Base-by-base conservation (phyloP, 2,797 vertebrate genomes). In the Capromys pilorides region DNA sequence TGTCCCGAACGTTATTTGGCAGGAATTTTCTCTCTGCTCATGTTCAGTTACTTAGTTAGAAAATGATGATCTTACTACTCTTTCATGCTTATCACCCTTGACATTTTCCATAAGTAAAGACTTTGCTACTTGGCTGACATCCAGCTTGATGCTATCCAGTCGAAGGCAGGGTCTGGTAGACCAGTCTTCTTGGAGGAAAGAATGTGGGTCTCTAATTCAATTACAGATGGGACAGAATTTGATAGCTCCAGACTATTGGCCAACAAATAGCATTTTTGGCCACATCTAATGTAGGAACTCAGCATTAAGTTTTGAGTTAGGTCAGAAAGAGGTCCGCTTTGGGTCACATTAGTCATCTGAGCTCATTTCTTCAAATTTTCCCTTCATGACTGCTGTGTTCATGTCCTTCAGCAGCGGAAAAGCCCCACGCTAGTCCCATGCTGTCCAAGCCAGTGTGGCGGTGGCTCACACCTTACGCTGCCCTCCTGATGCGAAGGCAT, bases 101-200 rank as follows among this genome's bases (percentile, higher is more conserved):
- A 96, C 82, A 94, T 97, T 96, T 93, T 95, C 79, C 92, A 79
- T 59, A 82, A 97, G 94, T 57, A 93, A 62, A 85, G 94, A 95
- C 54, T 93, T 94, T 71, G 18, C 73, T 94, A 62, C 75, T 36
- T 90, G 86, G 75, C 61, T 88, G 51, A 51, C 95, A 59, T 85
- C 62, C 57, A 89, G 49, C 87, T 93, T 95, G 80, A 83, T 82
- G 85, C 64, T 93, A 84, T 91, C 73, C 64, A 54, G 24, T 94
- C 94, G 94, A 94, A 96, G 94, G 82, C 69, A 83, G 49, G 80
- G 41, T 93, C 71, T 88, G 61, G 39, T 61, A 79, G 10, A 81
- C 41, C 78, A 86, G 6, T 86, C 69, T 69, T 57, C 45, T 82
- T 54, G 62, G 61, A 96, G 61, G 96, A 82, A 93, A 97, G 67